phyloP scores from a whole-genome alignment of 1,140 invertebrate genomes.

The Drosophila nasuta region DNA sequence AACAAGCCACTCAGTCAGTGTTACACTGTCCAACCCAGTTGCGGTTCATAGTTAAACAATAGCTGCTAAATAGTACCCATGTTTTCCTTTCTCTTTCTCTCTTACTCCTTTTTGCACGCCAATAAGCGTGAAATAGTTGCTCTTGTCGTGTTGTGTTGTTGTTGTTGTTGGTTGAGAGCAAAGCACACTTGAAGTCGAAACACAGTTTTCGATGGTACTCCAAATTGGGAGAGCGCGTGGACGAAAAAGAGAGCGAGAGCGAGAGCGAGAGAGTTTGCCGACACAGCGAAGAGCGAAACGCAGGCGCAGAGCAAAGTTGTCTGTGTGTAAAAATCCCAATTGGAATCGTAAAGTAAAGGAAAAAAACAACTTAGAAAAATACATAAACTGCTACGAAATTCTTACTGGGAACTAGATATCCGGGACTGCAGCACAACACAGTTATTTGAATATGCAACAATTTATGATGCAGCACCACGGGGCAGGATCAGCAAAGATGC shows the following conservation, averaged over 20 bases:
- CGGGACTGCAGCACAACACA: constrained; percentile 32
- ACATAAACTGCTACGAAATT: constrained; percentile 46
- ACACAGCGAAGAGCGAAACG: constrained; percentile 38
- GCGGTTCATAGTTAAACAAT: constrained; percentile 28
- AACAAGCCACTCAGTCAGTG: constrained; percentile 40
- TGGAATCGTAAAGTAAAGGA: constrained; percentile 40
- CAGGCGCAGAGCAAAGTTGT: constrained; percentile 55
- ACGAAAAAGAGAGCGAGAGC: constrained; percentile 25
- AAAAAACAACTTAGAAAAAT: constrained; percentile 16
- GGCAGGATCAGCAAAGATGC: constrained; percentile 26
- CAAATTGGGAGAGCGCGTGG: constrained; percentile 50
- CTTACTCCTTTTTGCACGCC: background rate
- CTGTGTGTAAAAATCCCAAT: constrained; percentile 56
- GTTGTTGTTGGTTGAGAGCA: constrained; percentile 24
- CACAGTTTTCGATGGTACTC: constrained; percentile 60
- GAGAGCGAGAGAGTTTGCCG: constrained; percentile 9
- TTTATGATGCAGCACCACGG: constrained; percentile 64
- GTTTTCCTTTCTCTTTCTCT: constrained; percentile 18
- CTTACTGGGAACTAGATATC: constrained; percentile 32
- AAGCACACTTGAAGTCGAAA: constrained; percentile 59
- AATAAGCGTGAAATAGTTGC: constrained; percentile 22
- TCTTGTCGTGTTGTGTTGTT: constrained; percentile 9
- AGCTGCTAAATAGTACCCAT: constrained; percentile 30
- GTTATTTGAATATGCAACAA: constrained; percentile 73
- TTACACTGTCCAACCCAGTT: constrained; percentile 39